A percentile compares a stretch with the other conserved stretches of the same genome.
Conservation (phyloP, 2,797 vertebrate genomes). For the Threskiornis aethiopicus region DNA sequence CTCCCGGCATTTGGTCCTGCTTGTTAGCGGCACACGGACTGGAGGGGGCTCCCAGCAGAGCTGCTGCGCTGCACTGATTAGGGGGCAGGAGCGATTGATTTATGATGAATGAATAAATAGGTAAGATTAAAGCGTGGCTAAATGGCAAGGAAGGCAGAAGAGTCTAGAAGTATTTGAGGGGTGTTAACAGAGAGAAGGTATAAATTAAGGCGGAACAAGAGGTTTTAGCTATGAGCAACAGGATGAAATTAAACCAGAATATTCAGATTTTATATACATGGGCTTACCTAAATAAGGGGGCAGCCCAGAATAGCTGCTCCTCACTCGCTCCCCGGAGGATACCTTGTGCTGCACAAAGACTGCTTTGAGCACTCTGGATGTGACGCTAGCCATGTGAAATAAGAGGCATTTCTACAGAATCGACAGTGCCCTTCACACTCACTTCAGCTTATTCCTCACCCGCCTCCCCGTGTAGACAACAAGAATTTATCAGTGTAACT, state of each 20-base stretch:
- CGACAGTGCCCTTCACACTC: conserved; percentile 34
- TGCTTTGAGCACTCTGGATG: background rate
- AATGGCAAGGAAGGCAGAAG: background rate
- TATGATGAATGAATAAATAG: conserved; percentile 32
- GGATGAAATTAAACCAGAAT: background rate
- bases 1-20: background rate
- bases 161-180: background rate
- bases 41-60: background rate
- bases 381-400: background rate
- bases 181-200: background rate
- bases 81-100: conserved; percentile 30
- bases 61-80: conserved; percentile 1
- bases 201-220: background rate
- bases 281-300: background rate
- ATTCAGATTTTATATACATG: background rate
- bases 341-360: background rate
- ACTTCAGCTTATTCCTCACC: conserved; percentile 1
- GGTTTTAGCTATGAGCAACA: background rate
- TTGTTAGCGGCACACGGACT: background rate
- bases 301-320: background rate
- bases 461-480: background rate
- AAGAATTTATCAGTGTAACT: conserved; percentile 29
- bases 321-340: background rate
- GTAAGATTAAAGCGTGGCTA: conserved; percentile 9
- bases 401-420: background rate